phyloP scores from a whole-genome alignment of 2,113 vertebrate genomes.

The Malurus cyaneus region DNA sequence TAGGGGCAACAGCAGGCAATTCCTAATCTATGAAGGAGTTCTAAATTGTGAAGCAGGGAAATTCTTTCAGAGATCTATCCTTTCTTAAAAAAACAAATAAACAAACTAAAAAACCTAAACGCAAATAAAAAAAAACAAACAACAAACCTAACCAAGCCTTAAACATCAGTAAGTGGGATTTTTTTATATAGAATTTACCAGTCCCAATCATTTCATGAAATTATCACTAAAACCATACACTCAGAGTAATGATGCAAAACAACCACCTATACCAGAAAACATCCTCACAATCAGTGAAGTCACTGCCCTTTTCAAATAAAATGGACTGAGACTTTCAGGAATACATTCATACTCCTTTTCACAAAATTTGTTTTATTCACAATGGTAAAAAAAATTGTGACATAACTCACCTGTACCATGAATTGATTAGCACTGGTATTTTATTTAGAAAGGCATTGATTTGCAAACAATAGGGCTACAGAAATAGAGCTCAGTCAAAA shows the following conservation, averaged over 20 bases:
- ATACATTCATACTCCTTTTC: neutral
- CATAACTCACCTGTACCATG: neutral
- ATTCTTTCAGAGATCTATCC: neutral
- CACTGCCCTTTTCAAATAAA: neutral
- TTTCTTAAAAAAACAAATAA: neutral
- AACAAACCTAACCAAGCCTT: neutral
- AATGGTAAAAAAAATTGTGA: neutral
- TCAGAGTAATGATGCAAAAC: neutral
- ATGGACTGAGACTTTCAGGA: neutral
- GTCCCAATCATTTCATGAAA: neutral
- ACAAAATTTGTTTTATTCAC: neutral
- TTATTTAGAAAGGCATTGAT: slow-evolving; percentile 1
- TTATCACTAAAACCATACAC: neutral
- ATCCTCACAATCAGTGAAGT: neutral
- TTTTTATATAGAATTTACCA: neutral
- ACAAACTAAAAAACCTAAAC: no score
- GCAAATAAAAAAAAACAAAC: neutral
- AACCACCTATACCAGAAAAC: neutral
- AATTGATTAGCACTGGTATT: neutral
- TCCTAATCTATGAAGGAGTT: neutral
- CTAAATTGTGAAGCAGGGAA: neutral
- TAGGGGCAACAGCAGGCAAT: neutral
- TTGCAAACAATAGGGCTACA: neutral
- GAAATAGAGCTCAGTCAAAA: neutral
- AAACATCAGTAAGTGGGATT: neutral